A percentile compares a stretch with the other conserved stretches of the same genome.
These are phyloP conservation scores for Eptesicus fuscus DNA, from an alignment of 2,113 vertebrate genomes.

Conservation along the genomic window DNA sequence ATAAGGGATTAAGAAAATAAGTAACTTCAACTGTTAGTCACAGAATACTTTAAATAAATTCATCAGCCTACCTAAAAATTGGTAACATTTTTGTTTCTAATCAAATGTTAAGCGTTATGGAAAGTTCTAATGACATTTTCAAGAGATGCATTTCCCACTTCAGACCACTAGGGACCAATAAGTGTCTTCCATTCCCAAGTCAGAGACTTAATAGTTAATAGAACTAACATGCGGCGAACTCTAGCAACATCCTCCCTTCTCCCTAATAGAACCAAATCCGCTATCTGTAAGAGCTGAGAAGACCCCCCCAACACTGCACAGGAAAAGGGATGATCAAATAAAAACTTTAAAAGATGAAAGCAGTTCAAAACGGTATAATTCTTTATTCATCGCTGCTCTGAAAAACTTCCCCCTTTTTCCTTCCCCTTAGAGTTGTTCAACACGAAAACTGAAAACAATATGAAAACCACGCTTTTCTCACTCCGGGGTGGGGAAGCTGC, in stretches of 20 bases:
- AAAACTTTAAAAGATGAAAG: neutral
- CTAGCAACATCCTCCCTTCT: neutral
- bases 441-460: neutral
- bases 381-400: neutral
- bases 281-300: neutral
- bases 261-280: neutral
- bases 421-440: neutral
- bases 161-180: constrained; percentile 63
- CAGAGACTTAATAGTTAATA: neutral
- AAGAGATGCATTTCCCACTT: constrained; percentile 47
- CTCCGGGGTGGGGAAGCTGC: neutral
- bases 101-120: neutral
- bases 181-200: neutral
- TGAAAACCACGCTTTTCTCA: neutral
- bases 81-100: constrained; percentile 10
- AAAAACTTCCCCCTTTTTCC: neutral
- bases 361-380: neutral
- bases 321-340: neutral
- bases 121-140: neutral
- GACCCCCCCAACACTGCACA: neutral
- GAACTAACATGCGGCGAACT: neutral
- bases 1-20: constrained; percentile 17
- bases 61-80: neutral
- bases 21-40: neutral
- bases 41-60: neutral